A percentile compares a stretch with the other conserved stretches of the same genome.
phyloP scores from a whole-genome alignment of 2,888 invertebrate genomes.

The Tanaodytes sp. region DNA sequence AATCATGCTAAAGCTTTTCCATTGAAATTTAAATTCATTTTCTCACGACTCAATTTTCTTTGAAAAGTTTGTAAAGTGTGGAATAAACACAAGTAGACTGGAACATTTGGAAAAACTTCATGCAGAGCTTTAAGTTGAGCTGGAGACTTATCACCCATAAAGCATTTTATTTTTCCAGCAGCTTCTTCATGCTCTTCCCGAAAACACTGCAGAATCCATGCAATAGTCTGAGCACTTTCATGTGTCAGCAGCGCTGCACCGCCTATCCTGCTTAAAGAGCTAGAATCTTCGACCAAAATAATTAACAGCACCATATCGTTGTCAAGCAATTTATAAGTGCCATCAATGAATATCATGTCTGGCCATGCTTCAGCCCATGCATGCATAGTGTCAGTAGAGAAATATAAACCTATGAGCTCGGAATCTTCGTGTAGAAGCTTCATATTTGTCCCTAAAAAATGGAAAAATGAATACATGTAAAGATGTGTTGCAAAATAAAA shows the following conservation, averaged over 20 bases:
- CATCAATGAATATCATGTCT: slow-evolving; percentile 20
- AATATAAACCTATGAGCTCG: slow-evolving; percentile 27
- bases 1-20: background rate
- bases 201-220: slow-evolving; percentile 36
- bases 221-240: slow-evolving; percentile 6
- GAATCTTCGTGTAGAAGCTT: too few species aligned
- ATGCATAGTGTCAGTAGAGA: slow-evolving; percentile 20
- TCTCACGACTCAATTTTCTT: background rate
- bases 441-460: too few species aligned
- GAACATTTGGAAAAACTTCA: slow-evolving; percentile 2
- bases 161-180: slow-evolving; percentile 20
- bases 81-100: slow-evolving; percentile 9
- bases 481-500: too few species aligned
- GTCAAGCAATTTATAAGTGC: slow-evolving; percentile 13
- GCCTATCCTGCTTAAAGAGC: slow-evolving; percentile 24
- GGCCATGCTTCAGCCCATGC: slow-evolving; percentile 6
- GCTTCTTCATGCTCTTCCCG: slow-evolving; percentile 34
- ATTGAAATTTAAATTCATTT: background rate
- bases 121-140: background rate
- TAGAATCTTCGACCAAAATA: slow-evolving; percentile 39
- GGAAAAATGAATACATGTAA: too few species aligned
- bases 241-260: slow-evolving; percentile 32
- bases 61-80: slow-evolving; percentile 4
- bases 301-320: slow-evolving; percentile 16
- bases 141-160: slow-evolving; percentile 13